Evolutionary conservation across 1,140 invertebrate genomes (phyloP).

Genomic region (Temnothorax curvispinosus): DNA sequence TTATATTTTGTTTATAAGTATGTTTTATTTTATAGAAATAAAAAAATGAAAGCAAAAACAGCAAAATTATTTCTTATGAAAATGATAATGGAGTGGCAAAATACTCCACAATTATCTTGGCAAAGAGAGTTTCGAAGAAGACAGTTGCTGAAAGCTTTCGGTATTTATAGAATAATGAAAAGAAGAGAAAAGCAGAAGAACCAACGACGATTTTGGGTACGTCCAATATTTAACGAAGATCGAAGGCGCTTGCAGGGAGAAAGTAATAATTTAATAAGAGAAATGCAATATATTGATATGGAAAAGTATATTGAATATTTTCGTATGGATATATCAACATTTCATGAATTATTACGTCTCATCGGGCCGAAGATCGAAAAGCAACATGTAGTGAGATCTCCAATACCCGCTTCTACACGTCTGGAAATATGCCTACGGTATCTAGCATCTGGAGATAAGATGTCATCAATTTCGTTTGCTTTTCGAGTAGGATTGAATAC

Average conservation of each 20-base stretch:
- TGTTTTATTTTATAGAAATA: too few relatives aligned
- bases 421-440: not conserved
- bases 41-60: too few relatives aligned
- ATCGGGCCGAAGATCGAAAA: not conserved
- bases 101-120: not conserved
- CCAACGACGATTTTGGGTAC: not conserved
- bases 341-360: not conserved
- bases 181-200: not conserved
- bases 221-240: not conserved
- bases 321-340: not conserved
- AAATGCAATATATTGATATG: not conserved
- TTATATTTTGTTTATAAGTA: too few relatives aligned
- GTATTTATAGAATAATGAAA: not conserved
- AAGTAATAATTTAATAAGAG: slow-evolving; percentile 4
- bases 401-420: not conserved
- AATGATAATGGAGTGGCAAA: not conserved
- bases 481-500: too few relatives aligned
- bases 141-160: not conserved
- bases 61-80: not conserved
- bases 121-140: not conserved
- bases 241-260: not conserved
- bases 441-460: too few relatives aligned
- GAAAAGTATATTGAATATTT: not conserved
- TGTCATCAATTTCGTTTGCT: too few relatives aligned
- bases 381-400: not conserved